Percentiles rank a stretch among this genome's conserved stretches.
Conservation (phyloP, 1,140 invertebrate genomes). For the Ladona fulva region DNA sequence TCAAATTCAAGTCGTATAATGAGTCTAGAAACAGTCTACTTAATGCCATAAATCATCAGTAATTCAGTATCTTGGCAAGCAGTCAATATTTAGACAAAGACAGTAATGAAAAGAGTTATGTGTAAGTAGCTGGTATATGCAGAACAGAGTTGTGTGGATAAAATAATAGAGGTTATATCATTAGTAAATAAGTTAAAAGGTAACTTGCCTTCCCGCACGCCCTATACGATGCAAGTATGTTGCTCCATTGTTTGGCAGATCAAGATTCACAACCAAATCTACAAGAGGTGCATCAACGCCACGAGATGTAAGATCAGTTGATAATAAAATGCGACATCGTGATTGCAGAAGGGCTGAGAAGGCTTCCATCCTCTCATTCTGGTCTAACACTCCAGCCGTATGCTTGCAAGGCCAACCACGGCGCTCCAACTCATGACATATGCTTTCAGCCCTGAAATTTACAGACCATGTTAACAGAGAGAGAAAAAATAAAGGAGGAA, state of each 20-base stretch:
- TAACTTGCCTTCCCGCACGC: slow-evolving; percentile 53
- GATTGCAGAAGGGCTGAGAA: slow-evolving; percentile 64
- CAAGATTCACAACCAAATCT: slow-evolving; percentile 56
- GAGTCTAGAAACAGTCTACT: no score
- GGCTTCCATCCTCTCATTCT: slow-evolving; percentile 62
- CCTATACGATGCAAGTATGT: slow-evolving; percentile 96
- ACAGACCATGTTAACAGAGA: neutral
- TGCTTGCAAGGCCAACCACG: slow-evolving; percentile 54
- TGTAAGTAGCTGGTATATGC: no score
- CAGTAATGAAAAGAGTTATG: no score
- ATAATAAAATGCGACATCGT: slow-evolving; percentile 72
- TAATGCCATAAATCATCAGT: no score
- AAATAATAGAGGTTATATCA: no score
- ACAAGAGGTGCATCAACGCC: slow-evolving; percentile 28
- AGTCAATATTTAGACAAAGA: no score
- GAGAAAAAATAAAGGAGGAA: no score
- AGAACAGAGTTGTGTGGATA: no score
- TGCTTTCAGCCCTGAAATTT: slow-evolving; percentile 50
- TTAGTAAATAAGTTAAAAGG: neutral
- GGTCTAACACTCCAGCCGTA: slow-evolving; percentile 48
- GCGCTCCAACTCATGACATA: slow-evolving; percentile 57
- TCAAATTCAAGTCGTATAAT: no score
- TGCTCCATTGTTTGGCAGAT: slow-evolving; percentile 67
- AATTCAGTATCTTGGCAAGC: no score
- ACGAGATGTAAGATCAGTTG: slow-evolving; percentile 81